A percentile compares a stretch with the other conserved stretches of the same genome.
Conservation (phyloP, 2,797 vertebrate genomes). For the Lophotriccus pileatus region DNA sequence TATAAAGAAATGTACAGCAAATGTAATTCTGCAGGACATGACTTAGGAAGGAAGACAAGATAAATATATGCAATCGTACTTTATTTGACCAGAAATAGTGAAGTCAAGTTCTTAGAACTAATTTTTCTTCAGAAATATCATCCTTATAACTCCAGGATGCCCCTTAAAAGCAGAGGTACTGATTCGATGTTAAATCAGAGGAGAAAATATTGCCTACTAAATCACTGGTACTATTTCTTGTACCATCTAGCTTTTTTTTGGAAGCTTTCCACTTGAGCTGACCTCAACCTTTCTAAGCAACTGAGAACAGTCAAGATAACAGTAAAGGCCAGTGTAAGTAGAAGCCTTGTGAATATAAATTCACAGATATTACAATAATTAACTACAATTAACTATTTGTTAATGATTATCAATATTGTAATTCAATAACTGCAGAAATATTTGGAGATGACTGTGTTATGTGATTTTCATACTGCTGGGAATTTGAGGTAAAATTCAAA, state of each 20-base stretch:
- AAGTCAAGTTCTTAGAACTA: neutral
- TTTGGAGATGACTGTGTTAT: neutral
- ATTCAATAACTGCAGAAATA: neutral
- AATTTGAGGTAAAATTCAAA: neutral
- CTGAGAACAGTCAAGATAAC: neutral
- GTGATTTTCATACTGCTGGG: neutral
- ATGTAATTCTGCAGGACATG: neutral
- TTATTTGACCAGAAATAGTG: neutral
- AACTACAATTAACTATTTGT: neutral
- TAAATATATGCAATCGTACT: neutral
- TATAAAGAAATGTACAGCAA: neutral
- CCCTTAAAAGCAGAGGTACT: slow-evolving; percentile 9
- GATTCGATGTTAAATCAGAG: slow-evolving; percentile 13
- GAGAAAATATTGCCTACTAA: slow-evolving; percentile 27
- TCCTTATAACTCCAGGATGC: neutral
- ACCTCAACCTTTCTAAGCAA: neutral
- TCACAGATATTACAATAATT: neutral
- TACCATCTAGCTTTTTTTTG: slow-evolving; percentile 5
- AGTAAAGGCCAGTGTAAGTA: neutral
- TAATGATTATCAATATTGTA: neutral
- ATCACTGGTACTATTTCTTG: slow-evolving; percentile 24
- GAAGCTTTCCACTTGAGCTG: slow-evolving; percentile 8
- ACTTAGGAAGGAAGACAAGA: neutral
- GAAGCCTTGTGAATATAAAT: neutral
- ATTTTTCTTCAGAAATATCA: slow-evolving; percentile 44